A percentile compares a stretch with the other conserved stretches of the same genome.
phyloP scores from a whole-genome alignment of 1,140 invertebrate species.

The Phocides pigmalion region DNA sequence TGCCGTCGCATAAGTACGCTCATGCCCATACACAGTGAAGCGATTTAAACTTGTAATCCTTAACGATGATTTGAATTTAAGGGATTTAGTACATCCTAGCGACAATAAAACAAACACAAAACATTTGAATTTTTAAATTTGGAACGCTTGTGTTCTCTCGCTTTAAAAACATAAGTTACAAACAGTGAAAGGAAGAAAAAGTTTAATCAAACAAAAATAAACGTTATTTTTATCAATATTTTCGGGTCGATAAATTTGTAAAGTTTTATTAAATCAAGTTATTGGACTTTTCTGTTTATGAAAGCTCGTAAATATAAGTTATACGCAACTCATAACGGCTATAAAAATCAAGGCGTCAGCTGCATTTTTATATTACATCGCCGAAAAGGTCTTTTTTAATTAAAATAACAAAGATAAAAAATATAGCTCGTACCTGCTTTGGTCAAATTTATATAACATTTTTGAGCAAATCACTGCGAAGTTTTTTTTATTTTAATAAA shows the following conservation, averaged over 20 bases:
- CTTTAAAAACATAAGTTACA: neutral
- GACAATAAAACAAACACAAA: constrained; percentile 27
- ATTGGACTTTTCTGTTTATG: constrained; percentile 3
- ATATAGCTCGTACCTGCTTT: no score
- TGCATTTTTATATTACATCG: constrained; percentile 2
- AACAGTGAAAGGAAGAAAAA: neutral
- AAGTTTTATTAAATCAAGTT: neutral
- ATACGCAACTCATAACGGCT: constrained; percentile 1
- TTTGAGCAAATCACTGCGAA: no score
- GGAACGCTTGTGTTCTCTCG: neutral
- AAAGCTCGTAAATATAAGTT: constrained; percentile 1
- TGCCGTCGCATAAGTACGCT: constrained; percentile 52
- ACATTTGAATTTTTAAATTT: constrained; percentile 16
- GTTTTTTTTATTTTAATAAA: no score
- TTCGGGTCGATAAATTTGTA: neutral
- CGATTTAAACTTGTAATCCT: constrained; percentile 82
- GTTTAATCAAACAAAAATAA: neutral
- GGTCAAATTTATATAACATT: no score
- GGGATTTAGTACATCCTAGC: constrained; percentile 67
- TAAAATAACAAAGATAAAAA: neutral
- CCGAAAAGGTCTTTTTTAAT: neutral
- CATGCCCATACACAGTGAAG: constrained; percentile 67
- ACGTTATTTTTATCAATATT: neutral
- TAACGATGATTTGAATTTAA: constrained; percentile 82
- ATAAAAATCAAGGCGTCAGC: constrained; percentile 13